These are phyloP conservation scores for Xestobium rufovillosum DNA, from an alignment of 2,888 invertebrate genomes.

Conservation along the genomic window DNA sequence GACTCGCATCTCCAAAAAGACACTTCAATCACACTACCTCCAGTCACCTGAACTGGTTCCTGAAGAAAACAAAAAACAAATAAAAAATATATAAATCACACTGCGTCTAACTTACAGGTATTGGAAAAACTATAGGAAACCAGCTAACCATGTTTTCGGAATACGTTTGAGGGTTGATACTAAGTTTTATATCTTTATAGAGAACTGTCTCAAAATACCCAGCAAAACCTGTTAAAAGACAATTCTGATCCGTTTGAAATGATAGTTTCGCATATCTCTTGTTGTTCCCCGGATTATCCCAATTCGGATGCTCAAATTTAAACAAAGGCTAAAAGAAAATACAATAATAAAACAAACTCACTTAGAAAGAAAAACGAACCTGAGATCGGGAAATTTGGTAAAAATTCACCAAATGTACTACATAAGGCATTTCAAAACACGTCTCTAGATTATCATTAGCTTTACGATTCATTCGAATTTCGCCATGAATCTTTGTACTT, in stretches of 20 bases:
- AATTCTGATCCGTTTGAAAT: constrained; percentile 66
- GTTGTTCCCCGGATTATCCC: constrained; percentile 59
- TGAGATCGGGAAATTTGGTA: constrained; percentile 66
- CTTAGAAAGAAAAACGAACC: constrained; percentile 35
- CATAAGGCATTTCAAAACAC: constrained; percentile 79
- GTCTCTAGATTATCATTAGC: constrained; percentile 48
- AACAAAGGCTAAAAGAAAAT: constrained; percentile 58
- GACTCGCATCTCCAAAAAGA: constrained; percentile 83
- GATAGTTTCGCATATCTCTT: constrained; percentile 59
- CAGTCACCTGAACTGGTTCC: constrained; percentile 66
- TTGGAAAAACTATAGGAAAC: constrained; percentile 95
- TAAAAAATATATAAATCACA: constrained; percentile 7
- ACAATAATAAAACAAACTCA: constrained; percentile 3
- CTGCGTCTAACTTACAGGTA: constrained; percentile 53
- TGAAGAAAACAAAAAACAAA: constrained; percentile 39
- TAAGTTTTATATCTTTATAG: constrained; percentile 76
- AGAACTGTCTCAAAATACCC: constrained; percentile 91
- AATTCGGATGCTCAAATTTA: constrained; percentile 87
- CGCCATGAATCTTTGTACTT: constrained; percentile 78
- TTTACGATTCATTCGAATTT: constrained; percentile 51
- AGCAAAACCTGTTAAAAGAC: constrained; percentile 86
- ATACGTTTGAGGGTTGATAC: constrained; percentile 84
- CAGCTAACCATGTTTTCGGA: constrained; percentile 93
- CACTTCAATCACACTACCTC: constrained; percentile 64
- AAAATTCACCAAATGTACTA: constrained; percentile 83